These are phyloP conservation scores for Dendroctonus ponderosae DNA, from an alignment of 1,140 invertebrate species.

Conservation along the genomic window DNA sequence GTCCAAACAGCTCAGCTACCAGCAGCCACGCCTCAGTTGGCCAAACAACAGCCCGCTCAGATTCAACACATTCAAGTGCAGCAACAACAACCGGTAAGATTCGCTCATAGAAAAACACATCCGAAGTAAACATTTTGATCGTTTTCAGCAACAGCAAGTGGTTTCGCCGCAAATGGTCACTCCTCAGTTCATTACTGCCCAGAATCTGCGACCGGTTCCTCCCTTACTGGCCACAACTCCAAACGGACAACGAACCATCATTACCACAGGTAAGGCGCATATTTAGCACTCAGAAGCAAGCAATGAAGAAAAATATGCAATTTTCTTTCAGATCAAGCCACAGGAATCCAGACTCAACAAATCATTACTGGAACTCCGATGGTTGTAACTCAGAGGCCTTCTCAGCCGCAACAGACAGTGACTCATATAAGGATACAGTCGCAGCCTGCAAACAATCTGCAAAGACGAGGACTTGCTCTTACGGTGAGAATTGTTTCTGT, in stretches of 20 bases:
- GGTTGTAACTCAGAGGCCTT: conserved; percentile 43
- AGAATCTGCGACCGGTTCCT: conserved; percentile 49
- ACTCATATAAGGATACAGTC: conserved; percentile 60
- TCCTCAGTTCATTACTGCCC: conserved; percentile 48
- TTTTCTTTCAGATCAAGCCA: conserved; percentile 29
- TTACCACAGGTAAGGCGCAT: conserved; percentile 33
- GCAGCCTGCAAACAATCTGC: conserved; percentile 56
- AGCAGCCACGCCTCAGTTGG: conserved; percentile 16
- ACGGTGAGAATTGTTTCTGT: conserved; percentile 60
- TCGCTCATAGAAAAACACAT: neutral
- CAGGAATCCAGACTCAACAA: conserved; percentile 29
- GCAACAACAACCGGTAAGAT: conserved; percentile 16
- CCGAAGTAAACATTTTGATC: neutral
- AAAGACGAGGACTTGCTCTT: conserved; percentile 72
- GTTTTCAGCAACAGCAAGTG: conserved; percentile 28
- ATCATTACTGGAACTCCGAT: conserved; percentile 39
- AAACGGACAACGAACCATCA: conserved; percentile 38
- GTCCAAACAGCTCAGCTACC: conserved; percentile 12
- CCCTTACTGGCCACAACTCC: conserved; percentile 45
- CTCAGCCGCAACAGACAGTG: conserved; percentile 53
- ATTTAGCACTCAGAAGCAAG: neutral
- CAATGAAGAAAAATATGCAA: neutral
- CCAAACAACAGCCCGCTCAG: conserved; percentile 1
- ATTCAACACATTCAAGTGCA: conserved; percentile 16
- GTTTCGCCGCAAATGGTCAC: conserved; percentile 41